Evolutionary conservation across 2,888 invertebrate species (phyloP).

Genomic region (Cheilosia vernalis): DNA sequence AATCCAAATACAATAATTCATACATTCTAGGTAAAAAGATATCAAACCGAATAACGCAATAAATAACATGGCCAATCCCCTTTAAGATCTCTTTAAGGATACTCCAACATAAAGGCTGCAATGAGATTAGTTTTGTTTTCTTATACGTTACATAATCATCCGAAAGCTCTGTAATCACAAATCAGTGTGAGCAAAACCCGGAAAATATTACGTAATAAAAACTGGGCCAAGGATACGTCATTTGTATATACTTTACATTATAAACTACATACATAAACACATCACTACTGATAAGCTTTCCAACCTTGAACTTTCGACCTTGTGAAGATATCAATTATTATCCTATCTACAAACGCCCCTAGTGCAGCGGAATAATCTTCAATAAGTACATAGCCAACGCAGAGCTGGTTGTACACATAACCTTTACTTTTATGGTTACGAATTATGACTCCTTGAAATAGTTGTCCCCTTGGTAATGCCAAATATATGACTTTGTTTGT

Average conservation of each 20-base stretch:
- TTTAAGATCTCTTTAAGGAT: constrained; percentile 3
- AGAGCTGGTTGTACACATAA: background rate
- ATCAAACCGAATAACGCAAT: background rate
- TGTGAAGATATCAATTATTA: constrained; percentile 9
- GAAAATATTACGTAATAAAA: constrained; percentile 59
- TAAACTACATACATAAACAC: constrained; percentile 4
- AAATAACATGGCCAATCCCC: background rate
- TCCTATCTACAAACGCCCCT: constrained; percentile 13
- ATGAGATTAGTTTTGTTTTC: constrained; percentile 6
- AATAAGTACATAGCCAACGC: background rate
- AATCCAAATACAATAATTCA: no score
- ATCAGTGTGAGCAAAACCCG: constrained; percentile 13
- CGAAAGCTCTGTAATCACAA: constrained; percentile 39
- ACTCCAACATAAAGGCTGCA: background rate
- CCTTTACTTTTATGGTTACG: background rate
- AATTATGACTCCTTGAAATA: constrained; percentile 10
- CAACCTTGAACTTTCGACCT: constrained; percentile 69
- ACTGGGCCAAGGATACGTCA: constrained; percentile 60
- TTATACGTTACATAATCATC: constrained; percentile 41
- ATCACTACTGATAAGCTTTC: constrained; percentile 56
- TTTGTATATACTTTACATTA: background rate
- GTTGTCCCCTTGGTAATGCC: background rate
- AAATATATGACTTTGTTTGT: background rate
- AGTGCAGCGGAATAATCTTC: background rate
- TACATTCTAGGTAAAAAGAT: no score